phyloP scores from a whole-genome alignment of 2,113 vertebrate genomes.

The Vicugna pacos region DNA sequence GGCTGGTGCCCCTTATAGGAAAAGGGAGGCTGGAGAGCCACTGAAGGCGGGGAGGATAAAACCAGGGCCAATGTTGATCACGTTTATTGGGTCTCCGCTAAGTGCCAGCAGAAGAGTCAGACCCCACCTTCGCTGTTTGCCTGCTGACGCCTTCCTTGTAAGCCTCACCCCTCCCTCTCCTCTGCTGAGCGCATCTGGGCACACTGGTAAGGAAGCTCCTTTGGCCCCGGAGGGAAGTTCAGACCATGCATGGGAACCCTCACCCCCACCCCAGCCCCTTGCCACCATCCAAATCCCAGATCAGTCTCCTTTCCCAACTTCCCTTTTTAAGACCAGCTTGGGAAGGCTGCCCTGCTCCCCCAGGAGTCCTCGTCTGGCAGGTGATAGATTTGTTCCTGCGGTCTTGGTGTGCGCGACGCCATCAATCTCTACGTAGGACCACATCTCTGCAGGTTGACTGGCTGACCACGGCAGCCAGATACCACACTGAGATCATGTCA shows the following conservation, averaged over 20 bases:
- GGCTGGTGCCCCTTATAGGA: background rate
- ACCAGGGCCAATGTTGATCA: accelerated
- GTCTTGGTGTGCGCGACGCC: accelerated
- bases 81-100: background rate
- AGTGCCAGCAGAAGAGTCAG: accelerated
- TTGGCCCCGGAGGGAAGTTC: background rate
- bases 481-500: background rate
- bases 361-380: background rate
- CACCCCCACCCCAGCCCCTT: background rate
- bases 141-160: too few relatives aligned
- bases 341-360: background rate
- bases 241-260: too few relatives aligned
- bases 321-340: background rate
- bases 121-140: background rate
- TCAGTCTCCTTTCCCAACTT: background rate
- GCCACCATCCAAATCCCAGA: background rate
- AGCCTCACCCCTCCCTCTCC: background rate
- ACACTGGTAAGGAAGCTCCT: background rate
- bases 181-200: background rate
- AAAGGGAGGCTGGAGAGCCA: background rate
- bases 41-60: background rate
- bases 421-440: accelerated
- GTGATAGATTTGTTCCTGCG: accelerated
- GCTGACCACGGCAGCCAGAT: background rate
- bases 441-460: accelerated